Base-by-base conservation (phyloP, 2,888 invertebrate species). In the Arrhopalites spinosus region DNA sequence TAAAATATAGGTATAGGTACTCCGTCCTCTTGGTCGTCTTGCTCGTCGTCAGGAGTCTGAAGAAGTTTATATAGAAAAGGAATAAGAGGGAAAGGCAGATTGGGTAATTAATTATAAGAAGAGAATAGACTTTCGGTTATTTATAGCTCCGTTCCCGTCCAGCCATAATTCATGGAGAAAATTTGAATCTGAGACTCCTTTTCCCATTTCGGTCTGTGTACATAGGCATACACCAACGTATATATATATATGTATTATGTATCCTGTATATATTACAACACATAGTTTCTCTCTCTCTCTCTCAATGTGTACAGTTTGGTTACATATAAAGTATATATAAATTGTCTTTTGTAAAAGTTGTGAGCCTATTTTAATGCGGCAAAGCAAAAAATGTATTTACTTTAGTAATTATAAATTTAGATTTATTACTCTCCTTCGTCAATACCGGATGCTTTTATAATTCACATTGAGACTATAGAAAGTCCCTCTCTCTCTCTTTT, bases 81-180 rank as follows among this genome's bases (percentile, higher is more conserved):
- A 72, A 43, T 56, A 68, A 74, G 69, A 73, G 74, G 73, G 75
- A 77, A 77, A 75, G 74, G 70, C 78, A 78, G 79, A 80, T 78
- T 78, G 78, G 78, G 77, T 78, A 81, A 81, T 81, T 81, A 81
- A 81, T 81, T 81, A 79, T 78, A 78, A 78, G 73, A 66, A 78
- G 76, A 74, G 78, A 78, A 78, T 76, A 78, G 78, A 74, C 78
- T 78, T 74, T 76, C 72, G 67, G 64, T 76, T 76, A 78, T 78
- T 78, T 78, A 78, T 76, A 78, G 78, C 74, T 75, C 64, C 71
- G 74, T 76, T 70, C 76, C 76, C 64, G 69, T 74, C 75, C 72
- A 53, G 53, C 72, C 76, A 74, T 78, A 76, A 78, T 72, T 78
- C 78, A 78, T 76, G 76, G 74, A 71, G 76, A 72, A 78, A 76